These are phyloP conservation scores for Nebria salina DNA, from an alignment of 2,888 invertebrate genomes.

Conservation along the genomic window DNA sequence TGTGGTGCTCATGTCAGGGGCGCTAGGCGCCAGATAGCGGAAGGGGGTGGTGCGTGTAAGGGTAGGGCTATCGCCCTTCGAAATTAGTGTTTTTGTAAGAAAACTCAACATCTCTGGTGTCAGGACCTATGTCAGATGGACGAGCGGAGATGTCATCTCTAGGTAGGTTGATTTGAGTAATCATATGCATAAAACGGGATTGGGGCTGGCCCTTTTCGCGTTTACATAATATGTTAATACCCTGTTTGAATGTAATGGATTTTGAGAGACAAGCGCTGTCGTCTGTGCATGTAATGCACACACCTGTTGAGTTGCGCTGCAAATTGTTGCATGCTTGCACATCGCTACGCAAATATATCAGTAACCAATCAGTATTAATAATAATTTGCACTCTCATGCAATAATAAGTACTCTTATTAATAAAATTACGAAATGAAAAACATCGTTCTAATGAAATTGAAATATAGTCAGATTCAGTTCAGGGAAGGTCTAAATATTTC, in stretches of 20 bases:
- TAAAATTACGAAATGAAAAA: too few species aligned
- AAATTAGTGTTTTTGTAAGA: conserved; percentile 7
- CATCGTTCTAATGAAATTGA: too few species aligned
- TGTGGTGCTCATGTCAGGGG: conserved; percentile 19
- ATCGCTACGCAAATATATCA: not conserved
- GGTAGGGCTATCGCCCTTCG: conserved; percentile 1
- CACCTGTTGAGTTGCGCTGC: conserved; percentile 12
- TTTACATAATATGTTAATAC: not conserved
- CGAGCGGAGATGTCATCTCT: conserved; percentile 61
- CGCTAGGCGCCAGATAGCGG: conserved; percentile 18
- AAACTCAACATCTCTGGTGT: conserved; percentile 17
- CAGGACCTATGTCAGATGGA: conserved; percentile 52
- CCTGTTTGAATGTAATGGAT: not conserved
- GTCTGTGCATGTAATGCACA: not conserved
- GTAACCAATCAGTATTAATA: too few species aligned
- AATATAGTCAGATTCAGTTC: too few species aligned
- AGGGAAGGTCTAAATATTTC: not conserved
- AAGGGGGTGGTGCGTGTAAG: conserved; percentile 27
- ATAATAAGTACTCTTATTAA: too few species aligned
- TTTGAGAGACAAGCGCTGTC: not conserved
- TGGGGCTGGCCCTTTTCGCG: not conserved
- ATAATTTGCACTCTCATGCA: too few species aligned
- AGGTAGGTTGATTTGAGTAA: conserved; percentile 55
- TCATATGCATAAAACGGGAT: not conserved
- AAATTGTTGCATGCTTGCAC: conserved; percentile 8